phyloP scores from a whole-genome alignment of 2,113 vertebrate species.

The Zosterops lateralis region DNA sequence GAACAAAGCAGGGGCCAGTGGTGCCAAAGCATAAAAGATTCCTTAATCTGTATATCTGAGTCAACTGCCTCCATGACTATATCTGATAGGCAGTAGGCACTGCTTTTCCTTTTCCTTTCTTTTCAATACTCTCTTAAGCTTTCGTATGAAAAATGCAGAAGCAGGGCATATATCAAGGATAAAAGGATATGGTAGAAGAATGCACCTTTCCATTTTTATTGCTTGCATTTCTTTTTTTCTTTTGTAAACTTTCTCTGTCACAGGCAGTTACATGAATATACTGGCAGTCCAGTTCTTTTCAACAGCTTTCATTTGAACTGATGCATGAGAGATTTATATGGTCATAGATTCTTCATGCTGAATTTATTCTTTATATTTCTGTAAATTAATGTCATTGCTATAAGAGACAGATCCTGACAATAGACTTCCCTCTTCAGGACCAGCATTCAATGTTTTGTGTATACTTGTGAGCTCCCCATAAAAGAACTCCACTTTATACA shows the following conservation, averaged over 20 bases:
- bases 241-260: constrained; percentile 57
- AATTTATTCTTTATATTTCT: constrained; percentile 71
- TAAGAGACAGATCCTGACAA: constrained; percentile 46
- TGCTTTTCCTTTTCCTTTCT: neutral
- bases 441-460: constrained; percentile 48
- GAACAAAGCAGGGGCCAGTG: neutral
- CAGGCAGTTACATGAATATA: constrained; percentile 25
- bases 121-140: constrained; percentile 42
- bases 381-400: constrained; percentile 64
- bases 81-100: neutral
- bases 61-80: neutral
- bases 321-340: constrained; percentile 63
- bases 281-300: constrained; percentile 59
- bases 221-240: constrained; percentile 31
- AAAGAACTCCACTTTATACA: neutral
- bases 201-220: constrained; percentile 51
- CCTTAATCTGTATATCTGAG: neutral
- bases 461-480: constrained; percentile 22
- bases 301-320: constrained; percentile 44
- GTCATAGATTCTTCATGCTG: constrained; percentile 43
- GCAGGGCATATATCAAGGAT: constrained; percentile 40
- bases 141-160: constrained; percentile 50
- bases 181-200: constrained; percentile 31
- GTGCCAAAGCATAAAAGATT: constrained; percentile 19
- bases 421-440: neutral